A percentile compares a stretch with the other conserved stretches of the same genome.
phyloP scores from a whole-genome alignment of 2,113 vertebrate genomes.

The Corynorhinus townsendii region DNA sequence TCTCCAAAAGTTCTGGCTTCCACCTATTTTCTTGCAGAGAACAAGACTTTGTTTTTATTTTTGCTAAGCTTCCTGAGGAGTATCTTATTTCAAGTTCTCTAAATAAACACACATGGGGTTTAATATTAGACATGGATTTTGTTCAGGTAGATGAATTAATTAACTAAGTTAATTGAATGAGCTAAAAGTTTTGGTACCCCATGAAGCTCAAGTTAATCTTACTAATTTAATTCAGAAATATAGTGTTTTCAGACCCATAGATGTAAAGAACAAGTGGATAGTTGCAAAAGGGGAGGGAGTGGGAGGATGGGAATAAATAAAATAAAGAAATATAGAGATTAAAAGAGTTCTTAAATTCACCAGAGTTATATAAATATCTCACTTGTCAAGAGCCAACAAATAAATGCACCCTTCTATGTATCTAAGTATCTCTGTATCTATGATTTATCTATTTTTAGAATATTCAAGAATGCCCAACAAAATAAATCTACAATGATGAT shows the following conservation, averaged over 20 bases:
- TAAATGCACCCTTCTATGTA: neutral
- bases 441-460: neutral
- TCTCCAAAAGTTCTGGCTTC: neutral
- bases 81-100: neutral
- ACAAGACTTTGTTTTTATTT: neutral
- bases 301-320: neutral
- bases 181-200: neutral
- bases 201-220: neutral
- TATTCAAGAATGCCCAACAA: neutral
- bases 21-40: neutral
- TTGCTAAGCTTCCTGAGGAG: neutral
- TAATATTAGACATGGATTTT: neutral
- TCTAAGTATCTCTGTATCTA: neutral
- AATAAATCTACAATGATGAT: neutral
- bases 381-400: neutral
- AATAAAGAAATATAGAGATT: neutral
- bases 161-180: conserved; percentile 25
- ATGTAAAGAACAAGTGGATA: neutral
- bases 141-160: conserved; percentile 8
- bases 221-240: conserved; percentile 21
- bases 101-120: conserved; percentile 10
- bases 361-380: neutral
- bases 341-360: neutral
- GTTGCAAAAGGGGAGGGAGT: no score
- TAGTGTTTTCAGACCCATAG: neutral